Percentiles rank a stretch among this genome's conserved stretches.
Conservation (phyloP, 2,113 vertebrate genomes). For the Thermophis baileyi region DNA sequence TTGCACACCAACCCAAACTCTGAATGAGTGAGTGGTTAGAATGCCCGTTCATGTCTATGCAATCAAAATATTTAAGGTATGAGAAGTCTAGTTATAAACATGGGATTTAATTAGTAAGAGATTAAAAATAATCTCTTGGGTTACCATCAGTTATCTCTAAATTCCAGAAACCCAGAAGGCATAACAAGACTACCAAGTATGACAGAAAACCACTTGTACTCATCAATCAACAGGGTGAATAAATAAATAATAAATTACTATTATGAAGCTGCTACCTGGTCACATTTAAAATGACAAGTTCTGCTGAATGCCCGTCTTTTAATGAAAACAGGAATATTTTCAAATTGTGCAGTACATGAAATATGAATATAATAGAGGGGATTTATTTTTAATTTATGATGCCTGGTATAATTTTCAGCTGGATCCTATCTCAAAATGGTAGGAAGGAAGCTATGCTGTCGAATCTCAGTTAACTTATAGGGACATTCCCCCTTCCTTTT, state of each 20-base stretch:
- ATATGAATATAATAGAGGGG: not conserved
- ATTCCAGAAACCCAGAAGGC: not conserved
- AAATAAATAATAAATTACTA: not conserved
- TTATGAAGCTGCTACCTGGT: not conserved
- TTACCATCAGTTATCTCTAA: not conserved
- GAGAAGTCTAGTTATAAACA: not conserved
- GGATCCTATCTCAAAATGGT: not conserved
- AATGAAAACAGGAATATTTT: not conserved
- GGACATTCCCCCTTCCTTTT: not conserved
- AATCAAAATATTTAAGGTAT: not conserved
- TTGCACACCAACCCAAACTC: not conserved
- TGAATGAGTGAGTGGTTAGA: not conserved
- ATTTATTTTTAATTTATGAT: not conserved
- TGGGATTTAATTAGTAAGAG: not conserved
- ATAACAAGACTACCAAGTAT: not conserved
- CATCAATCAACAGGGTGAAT: not conserved
- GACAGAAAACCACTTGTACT: not conserved
- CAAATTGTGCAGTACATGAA: not conserved
- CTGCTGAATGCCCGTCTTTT: not conserved
- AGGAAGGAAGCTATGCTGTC: not conserved
- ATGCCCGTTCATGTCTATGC: not conserved
- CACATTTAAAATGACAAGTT: not conserved
- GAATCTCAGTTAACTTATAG: not conserved
- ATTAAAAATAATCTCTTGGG: not conserved
- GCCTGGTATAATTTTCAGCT: not conserved